Conservation (phyloP, 2,113 vertebrate genomes). For the Camelus dromedarius region DNA sequence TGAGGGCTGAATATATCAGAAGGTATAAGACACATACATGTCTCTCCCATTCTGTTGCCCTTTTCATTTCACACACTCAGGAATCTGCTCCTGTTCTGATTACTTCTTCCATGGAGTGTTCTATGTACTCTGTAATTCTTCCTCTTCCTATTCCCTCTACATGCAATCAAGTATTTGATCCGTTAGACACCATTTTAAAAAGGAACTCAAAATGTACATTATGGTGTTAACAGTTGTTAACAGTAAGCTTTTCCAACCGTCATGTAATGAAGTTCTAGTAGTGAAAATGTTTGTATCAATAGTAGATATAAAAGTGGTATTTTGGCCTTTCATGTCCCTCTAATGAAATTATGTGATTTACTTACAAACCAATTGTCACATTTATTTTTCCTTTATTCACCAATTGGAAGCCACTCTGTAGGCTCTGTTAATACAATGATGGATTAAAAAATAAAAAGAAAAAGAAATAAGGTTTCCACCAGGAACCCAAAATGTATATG, state of each 20-base stretch:
- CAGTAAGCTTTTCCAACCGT: background rate
- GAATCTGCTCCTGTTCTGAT: background rate
- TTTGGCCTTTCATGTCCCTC: background rate
- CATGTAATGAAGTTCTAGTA: too few relatives aligned
- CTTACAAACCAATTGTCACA: background rate
- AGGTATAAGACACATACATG: background rate
- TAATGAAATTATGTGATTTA: background rate
- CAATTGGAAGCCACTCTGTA: background rate
- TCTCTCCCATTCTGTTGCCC: background rate
- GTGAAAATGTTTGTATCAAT: background rate
- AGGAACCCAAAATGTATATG: background rate
- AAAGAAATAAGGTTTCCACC: background rate
- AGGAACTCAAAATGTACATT: background rate
- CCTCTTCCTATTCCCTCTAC: background rate
- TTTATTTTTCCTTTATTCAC: background rate
- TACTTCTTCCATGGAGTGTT: background rate
- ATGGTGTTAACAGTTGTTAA: background rate
- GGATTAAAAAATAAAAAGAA: background rate
- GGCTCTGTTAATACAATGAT: background rate
- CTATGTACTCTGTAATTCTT: background rate
- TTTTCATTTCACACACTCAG: rapidly evolving
- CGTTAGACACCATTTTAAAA: background rate
- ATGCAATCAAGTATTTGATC: background rate
- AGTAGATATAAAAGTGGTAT: background rate
- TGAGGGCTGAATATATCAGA: rapidly evolving